Evolutionary conservation across 1,140 invertebrate species (phyloP).

Genomic region (Drosophila sproati): DNA sequence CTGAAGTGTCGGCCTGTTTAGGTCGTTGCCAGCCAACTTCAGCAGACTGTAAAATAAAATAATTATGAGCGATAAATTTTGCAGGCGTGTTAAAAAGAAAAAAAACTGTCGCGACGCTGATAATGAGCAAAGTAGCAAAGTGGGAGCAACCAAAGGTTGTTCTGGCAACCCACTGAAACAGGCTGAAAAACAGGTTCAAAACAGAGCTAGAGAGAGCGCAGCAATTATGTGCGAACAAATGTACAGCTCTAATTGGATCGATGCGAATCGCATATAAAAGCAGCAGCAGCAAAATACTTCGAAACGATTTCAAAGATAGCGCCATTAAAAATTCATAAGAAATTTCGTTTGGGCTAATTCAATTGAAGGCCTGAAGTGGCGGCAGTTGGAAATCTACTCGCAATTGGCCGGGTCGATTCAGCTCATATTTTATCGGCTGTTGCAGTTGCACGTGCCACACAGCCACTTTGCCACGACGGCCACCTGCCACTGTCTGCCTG

Average conservation of each 20-base stretch:
- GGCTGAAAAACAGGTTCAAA: slow-evolving; percentile 6
- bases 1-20: slow-evolving; percentile 15
- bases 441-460: slow-evolving; percentile 70
- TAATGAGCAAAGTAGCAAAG: slow-evolving; percentile 55
- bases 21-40: slow-evolving; percentile 77
- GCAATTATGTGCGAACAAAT: slow-evolving; percentile 62
- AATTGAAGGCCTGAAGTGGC: slow-evolving; percentile 59
- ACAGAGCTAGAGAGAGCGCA: slow-evolving; percentile 9
- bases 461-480: slow-evolving; percentile 15
- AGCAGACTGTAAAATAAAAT: slow-evolving; percentile 82
- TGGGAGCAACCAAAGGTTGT: slow-evolving; percentile 47
- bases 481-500: slow-evolving; percentile 15
- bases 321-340: slow-evolving; percentile 75
- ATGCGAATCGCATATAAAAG: slow-evolving; percentile 50
- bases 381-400: slow-evolving; percentile 44
- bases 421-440: slow-evolving; percentile 74
- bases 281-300: background rate
- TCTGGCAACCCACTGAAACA: slow-evolving; percentile 48
- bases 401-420: slow-evolving; percentile 22
- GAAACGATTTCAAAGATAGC: slow-evolving; percentile 31
- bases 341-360: slow-evolving; percentile 64
- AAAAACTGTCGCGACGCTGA: slow-evolving; percentile 63
- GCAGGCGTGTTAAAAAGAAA: slow-evolving; percentile 51
- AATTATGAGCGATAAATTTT: slow-evolving; percentile 79
- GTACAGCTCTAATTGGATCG: slow-evolving; percentile 75